These are phyloP conservation scores for Prunella fulvescens DNA, from an alignment of 2,113 vertebrate genomes.

Conservation along the genomic window DNA sequence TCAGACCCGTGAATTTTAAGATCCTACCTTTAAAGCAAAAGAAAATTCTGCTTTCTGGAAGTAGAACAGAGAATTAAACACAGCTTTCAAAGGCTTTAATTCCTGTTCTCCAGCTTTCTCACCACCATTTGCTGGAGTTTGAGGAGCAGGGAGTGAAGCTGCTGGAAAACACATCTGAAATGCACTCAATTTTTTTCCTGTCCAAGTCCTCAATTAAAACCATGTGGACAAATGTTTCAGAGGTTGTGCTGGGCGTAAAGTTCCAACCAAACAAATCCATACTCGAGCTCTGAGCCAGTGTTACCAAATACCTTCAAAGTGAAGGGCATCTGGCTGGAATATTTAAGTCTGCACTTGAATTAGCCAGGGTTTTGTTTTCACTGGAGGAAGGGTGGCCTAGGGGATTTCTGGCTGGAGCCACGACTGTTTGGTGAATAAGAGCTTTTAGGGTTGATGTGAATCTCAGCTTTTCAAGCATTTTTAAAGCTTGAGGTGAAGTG, in stretches of 20 bases:
- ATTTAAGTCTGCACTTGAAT: neutral
- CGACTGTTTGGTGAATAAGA: neutral
- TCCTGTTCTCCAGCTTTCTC: neutral
- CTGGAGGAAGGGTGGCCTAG: neutral
- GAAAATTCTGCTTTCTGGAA: neutral
- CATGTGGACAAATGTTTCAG: neutral
- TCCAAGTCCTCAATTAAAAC: neutral
- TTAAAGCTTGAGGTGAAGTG: neutral
- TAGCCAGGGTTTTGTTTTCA: neutral
- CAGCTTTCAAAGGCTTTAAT: neutral
- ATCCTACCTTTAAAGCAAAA: neutral
- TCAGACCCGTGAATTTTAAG: neutral
- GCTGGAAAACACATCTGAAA: neutral
- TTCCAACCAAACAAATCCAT: neutral
- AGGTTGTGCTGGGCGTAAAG: neutral
- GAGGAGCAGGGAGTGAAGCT: neutral
- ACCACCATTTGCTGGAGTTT: neutral
- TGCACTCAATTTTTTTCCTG: neutral
- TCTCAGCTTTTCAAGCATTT: neutral
- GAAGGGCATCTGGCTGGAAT: neutral
- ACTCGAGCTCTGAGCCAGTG: neutral
- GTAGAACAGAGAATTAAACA: neutral
- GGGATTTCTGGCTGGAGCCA: neutral
- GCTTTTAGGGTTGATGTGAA: neutral
- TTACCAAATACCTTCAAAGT: neutral